phyloP scores from a whole-genome alignment of 2,888 invertebrate genomes.

The Athrips mouffetella region DNA sequence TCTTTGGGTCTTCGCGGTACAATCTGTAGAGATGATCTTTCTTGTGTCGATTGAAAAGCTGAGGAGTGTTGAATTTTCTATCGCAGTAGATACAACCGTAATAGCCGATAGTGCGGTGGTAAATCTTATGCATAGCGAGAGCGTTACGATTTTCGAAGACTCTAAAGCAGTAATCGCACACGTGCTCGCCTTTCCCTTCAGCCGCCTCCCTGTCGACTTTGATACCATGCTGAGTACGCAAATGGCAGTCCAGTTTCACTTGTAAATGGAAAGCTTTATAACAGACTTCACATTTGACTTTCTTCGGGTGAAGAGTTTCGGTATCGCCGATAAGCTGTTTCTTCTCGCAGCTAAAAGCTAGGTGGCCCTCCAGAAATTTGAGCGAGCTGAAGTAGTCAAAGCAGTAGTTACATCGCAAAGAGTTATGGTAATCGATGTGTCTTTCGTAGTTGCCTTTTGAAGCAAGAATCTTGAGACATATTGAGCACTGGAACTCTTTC shows the following conservation, averaged over 20 bases:
- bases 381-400: slow-evolving; percentile 65
- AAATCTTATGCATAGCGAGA: slow-evolving; percentile 58
- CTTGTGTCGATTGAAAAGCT: slow-evolving; percentile 71
- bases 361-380: slow-evolving; percentile 66
- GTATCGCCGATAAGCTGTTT: slow-evolving; percentile 64
- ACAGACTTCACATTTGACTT: slow-evolving; percentile 65
- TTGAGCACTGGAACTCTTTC: slow-evolving; percentile 66
- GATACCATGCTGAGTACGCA: slow-evolving; percentile 60
- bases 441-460: slow-evolving; percentile 70
- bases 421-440: slow-evolving; percentile 72
- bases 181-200: slow-evolving; percentile 48
- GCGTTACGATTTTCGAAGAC: slow-evolving; percentile 67
- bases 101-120: slow-evolving; percentile 63
- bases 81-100: slow-evolving; percentile 73
- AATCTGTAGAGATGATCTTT: slow-evolving; percentile 62
- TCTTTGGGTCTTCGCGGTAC: slow-evolving; percentile 65
- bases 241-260: slow-evolving; percentile 70
- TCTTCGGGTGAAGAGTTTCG: slow-evolving; percentile 59
- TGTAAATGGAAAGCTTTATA: slow-evolving; percentile 72
- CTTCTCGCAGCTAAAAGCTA: slow-evolving; percentile 66
- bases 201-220: slow-evolving; percentile 44
- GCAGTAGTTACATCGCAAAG: slow-evolving; percentile 71
- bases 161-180: slow-evolving; percentile 71
- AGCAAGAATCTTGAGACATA: slow-evolving; percentile 66
- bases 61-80: slow-evolving; percentile 71